Evolutionary conservation across 2,888 invertebrate species (phyloP), one percentile per base, ranked within the genome.

Genomic region (Sericinus montela): DNA sequence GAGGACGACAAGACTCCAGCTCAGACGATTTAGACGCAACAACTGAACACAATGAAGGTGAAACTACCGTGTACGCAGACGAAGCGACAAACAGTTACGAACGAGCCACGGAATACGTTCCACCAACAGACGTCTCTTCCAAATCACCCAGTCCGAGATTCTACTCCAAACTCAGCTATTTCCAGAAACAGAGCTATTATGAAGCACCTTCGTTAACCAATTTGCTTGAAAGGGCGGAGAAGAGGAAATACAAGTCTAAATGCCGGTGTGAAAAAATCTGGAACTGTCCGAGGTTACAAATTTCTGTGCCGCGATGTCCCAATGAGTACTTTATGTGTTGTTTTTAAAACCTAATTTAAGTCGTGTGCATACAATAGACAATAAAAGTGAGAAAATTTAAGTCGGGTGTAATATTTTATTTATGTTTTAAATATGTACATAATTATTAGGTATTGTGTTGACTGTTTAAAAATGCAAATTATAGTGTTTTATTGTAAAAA

Each of bases 321-420:
- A 66, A 81, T 8, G 90, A 89, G 37, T 81, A 82, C 51, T 90
- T 89, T 52, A 52, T 90, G 67, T 90, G 89, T 54, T 90, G 89
- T 65, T 81, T 82, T 55, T 84, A 28, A 36, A 10, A 16, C 11
- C 11, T 11, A 32, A 7, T 11, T 5, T 32, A 10, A n/a, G 5
- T 5, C 10, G 6, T 13, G 13, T 32, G 6, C 7, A 4, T 11
- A n/a, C 11, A 14, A 9, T 15, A 35, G 15, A 15, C 14, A 35
- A 35, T 25, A 8, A 7, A 25, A 25, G 25, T 8, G 25, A 5
- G 8, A 25, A 19, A 5, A 25, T 7, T 25, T 25, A 8, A 25
- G 25, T 25, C 25, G 8, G 7, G 1, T 25, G 25, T 25, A 4
- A 6, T 25, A 25, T 25, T 25, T 1, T 25, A 25, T 25, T 25